A percentile compares a stretch with the other conserved stretches of the same genome.
Conservation (phyloP, 2,113 vertebrate species). For the Peucedramus taeniatus region DNA sequence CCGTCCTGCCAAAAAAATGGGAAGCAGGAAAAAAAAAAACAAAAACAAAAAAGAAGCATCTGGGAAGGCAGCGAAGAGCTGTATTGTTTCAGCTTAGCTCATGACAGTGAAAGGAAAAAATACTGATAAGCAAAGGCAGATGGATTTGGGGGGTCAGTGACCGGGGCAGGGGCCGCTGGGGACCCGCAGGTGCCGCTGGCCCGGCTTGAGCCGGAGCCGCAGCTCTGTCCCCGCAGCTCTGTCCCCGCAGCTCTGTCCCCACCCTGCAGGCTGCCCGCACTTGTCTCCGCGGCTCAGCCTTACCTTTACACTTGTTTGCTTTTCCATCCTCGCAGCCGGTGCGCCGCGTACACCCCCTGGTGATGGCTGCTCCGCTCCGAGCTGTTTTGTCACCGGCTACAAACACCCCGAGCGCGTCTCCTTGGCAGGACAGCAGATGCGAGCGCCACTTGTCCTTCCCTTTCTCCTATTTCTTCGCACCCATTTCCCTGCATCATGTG, state of each 20-base stretch:
- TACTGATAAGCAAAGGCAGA: slow-evolving; percentile 8
- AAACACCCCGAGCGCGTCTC: background rate
- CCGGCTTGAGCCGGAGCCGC: background rate
- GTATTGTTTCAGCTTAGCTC: slow-evolving; percentile 54
- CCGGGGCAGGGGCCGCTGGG: background rate
- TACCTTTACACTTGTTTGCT: slow-evolving; percentile 47
- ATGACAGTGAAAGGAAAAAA: slow-evolving; percentile 46
- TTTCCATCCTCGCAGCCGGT: slow-evolving; percentile 19
- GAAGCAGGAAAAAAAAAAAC: background rate
- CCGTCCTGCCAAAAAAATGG: background rate
- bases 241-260: background rate
- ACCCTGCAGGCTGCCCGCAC: background rate
- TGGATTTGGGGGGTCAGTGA: background rate
- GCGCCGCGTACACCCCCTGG: slow-evolving; percentile 31
- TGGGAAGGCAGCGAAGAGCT: background rate
- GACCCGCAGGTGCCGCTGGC: background rate
- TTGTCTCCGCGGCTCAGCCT: background rate
- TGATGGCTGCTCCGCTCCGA: slow-evolving; percentile 7
- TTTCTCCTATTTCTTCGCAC: background rate
- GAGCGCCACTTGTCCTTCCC: background rate
- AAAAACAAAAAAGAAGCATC: no score
- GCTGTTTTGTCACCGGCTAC: slow-evolving; percentile 13
- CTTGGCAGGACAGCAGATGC: slow-evolving; percentile 15
- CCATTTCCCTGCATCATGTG: background rate
- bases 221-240: background rate